phyloP scores from a whole-genome alignment of 2,797 vertebrate genomes.

The Vireo griseus region DNA sequence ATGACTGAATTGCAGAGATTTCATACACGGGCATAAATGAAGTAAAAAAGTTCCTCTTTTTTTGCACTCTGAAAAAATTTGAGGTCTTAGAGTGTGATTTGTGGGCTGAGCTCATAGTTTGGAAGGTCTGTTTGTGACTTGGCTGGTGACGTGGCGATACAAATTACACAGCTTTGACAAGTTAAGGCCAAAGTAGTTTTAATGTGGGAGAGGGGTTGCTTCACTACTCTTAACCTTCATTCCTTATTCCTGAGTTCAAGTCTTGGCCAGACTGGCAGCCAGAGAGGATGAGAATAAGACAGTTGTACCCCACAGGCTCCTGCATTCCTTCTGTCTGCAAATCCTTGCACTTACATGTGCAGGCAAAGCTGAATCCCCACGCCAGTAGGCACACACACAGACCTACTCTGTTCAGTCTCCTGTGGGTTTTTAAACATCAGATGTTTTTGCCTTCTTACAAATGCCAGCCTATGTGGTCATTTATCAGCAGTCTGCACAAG shows the following conservation, averaged over 20 bases:
- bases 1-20: not conserved
- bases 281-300: not conserved
- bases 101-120: conserved; percentile 18
- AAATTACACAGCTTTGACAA: conserved; percentile 14
- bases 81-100: not conserved
- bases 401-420: not conserved
- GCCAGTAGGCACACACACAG: not conserved
- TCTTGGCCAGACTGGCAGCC: conserved; percentile 28
- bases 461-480: not conserved
- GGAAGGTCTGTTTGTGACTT: conserved; percentile 14
- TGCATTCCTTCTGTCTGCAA: conserved; percentile 22
- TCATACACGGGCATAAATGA: not conserved
- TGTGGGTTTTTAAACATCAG: not conserved
- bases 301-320: conserved; percentile 25
- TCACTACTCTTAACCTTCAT: not conserved
- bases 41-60: not conserved
- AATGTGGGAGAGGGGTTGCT: not conserved
- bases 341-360: not conserved
- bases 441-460: not conserved
- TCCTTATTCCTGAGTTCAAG: not conserved
- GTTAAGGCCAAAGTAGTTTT: not conserved
- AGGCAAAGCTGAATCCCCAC: not conserved
- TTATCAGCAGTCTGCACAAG: not conserved
- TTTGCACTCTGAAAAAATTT: not conserved
- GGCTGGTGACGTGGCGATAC: not conserved